These are phyloP conservation scores for Trichonephila clavipes DNA, from an alignment of 1,140 invertebrate genomes.

Conservation along the genomic window DNA sequence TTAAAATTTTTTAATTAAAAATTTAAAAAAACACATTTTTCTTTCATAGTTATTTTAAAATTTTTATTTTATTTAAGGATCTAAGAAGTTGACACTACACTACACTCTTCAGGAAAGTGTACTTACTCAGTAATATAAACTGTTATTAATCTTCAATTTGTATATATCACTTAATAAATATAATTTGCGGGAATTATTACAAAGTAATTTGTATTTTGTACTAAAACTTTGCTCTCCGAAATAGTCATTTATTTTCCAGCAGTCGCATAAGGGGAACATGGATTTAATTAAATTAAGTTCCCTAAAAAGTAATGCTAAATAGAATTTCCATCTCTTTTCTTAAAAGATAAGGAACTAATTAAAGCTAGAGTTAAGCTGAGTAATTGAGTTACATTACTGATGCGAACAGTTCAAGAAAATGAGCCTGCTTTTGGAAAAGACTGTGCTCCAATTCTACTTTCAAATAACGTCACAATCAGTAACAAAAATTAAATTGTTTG, in stretches of 20 bases:
- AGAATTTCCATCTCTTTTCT: slow-evolving; percentile 30
- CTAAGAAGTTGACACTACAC: too few relatives aligned
- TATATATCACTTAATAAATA: background rate
- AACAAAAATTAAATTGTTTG: slow-evolving; percentile 22
- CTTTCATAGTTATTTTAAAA: too few relatives aligned
- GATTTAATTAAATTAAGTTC: slow-evolving; percentile 54
- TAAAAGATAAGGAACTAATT: slow-evolving; percentile 52
- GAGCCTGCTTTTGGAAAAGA: slow-evolving; percentile 25
- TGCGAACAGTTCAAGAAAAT: slow-evolving; percentile 14
- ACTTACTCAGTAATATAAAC: too few relatives aligned
- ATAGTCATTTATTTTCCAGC: slow-evolving; percentile 6
- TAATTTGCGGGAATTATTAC: background rate
- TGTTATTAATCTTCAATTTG: too few relatives aligned
- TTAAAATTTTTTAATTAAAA: too few relatives aligned
- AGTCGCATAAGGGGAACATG: background rate
- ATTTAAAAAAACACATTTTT: too few relatives aligned
- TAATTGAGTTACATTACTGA: slow-evolving; percentile 43
- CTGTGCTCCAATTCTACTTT: slow-evolving; percentile 29
- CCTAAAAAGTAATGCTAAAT: slow-evolving; percentile 40
- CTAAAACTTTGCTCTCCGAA: background rate
- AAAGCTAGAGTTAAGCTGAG: slow-evolving; percentile 44
- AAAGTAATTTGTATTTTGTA: background rate
- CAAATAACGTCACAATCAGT: slow-evolving; percentile 27
- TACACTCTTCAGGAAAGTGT: too few relatives aligned
- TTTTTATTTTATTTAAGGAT: too few relatives aligned